Base-by-base conservation (phyloP, 1,140 invertebrate species). In the Pogonus chalceus region DNA sequence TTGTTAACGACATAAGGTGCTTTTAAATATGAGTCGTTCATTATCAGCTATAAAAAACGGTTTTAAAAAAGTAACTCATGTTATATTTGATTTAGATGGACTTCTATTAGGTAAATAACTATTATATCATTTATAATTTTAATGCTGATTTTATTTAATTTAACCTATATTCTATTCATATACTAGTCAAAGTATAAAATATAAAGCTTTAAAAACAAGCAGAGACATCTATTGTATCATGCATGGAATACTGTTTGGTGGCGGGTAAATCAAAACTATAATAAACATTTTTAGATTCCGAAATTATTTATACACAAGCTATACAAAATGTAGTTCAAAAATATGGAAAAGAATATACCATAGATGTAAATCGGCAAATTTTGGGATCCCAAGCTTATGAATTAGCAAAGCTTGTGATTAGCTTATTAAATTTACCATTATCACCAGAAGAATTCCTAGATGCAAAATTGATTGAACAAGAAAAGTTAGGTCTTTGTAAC, bases 81-180 rank as follows among this genome's bases (percentile, higher is more conserved):
- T 85, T 58, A 86, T 91, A 59, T 91, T 91, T 64, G 88, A 91
- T 66, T 83, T 90, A 82, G 87, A 91, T 66, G 87, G 88, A 49
- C 69, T 89, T 49, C 67, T 90, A 49, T 76, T 90, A 57, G 83
- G 87, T 88, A 75, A 80, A 72, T 60, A n/a, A n/a, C n/a, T 59
- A 26, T 56, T 37, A 47, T 24, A 58, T 18, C 10, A 49, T 48
- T 54, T 53, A 9, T 49, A 18, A 2, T 9, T 23, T 23, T 22
- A 24, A 2, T 10, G 3, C 48, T 49, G 23, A 35, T 21, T 46
- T 47, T 3, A 51, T 51, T 37, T 35, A 56, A 23, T 31, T 54
- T 39, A 37, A 35, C 43, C 37, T 18, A 10, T 10, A 12, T 43
- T 43, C 37, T 43, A 43, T 43, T 43, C 18, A 16, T 18, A n/a